Evolutionary conservation across 2,113 vertebrate species (phyloP).

Genomic region (Brachirus orientalis): DNA sequence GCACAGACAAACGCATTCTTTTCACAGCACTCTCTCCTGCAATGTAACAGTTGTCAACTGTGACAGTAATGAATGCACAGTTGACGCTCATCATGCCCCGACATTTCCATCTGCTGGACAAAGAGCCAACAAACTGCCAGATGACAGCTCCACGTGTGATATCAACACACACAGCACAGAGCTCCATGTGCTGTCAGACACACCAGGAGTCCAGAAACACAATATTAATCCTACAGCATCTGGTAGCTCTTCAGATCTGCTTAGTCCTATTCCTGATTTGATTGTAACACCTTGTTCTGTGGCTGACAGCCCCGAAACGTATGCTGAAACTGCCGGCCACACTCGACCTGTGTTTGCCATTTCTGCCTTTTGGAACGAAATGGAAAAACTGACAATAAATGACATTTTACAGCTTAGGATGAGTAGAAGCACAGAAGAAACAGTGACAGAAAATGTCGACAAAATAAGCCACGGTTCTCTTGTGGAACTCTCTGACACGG

Average conservation of each 20-base stretch:
- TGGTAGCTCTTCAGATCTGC: conserved; percentile 22
- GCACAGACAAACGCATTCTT: not conserved
- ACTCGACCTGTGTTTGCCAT: conserved; percentile 74
- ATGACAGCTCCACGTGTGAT: conserved; percentile 17
- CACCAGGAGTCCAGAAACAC: conserved; percentile 9
- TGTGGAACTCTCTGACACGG: conserved; percentile 58
- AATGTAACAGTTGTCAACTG: not conserved
- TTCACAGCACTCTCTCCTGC: not conserved
- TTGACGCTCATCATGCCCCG: not conserved
- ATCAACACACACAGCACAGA: conserved; percentile 6
- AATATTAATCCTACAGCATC: conserved; percentile 11
- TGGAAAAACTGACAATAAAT: conserved; percentile 84
- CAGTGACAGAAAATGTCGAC: not conserved
- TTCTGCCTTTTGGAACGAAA: conserved; percentile 84
- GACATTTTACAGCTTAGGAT: conserved; percentile 79
- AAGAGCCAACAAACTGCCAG: conserved; percentile 25
- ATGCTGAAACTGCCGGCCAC: conserved; percentile 42
- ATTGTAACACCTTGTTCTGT: conserved; percentile 38
- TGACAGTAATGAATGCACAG: conserved; percentile 6
- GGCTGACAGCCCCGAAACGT: conserved; percentile 52
- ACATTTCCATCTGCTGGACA: conserved; percentile 23
- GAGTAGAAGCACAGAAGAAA: conserved; percentile 30
- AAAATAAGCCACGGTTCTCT: conserved; percentile 18
- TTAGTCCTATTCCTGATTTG: conserved; percentile 29
- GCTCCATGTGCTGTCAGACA: not conserved